Percentiles rank a stretch among this genome's conserved stretches.
These are phyloP conservation scores for Microctonus hyperodae DNA, from an alignment of 2,888 invertebrate genomes.

Conservation along the genomic window DNA sequence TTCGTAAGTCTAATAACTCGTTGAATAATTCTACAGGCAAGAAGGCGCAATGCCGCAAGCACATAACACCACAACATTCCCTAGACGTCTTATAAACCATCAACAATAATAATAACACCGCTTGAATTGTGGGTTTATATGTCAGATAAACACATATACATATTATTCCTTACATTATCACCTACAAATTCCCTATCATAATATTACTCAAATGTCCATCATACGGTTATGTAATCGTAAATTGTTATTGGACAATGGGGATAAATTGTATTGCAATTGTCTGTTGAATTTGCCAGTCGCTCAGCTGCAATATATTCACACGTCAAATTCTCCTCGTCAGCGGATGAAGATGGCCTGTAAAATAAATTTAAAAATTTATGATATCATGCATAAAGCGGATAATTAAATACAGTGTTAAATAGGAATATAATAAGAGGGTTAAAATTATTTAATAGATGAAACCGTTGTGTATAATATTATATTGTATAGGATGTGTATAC, in stretches of 20 bases:
- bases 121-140: neutral
- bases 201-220: neutral
- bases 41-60: neutral
- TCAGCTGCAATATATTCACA: constrained; percentile 46
- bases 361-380: too few species aligned
- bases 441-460: too few species aligned
- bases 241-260: constrained; percentile 50
- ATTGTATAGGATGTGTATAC: too few species aligned
- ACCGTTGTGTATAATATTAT: too few species aligned
- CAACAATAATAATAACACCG: neutral
- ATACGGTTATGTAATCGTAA: constrained; percentile 52
- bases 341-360: constrained; percentile 50
- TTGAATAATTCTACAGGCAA: neutral
- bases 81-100: neutral
- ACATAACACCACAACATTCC: neutral
- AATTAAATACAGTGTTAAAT: too few species aligned
- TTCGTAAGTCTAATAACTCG: neutral
- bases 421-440: too few species aligned
- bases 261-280: constrained; percentile 47
- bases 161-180: neutral
- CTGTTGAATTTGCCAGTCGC: constrained; percentile 30
- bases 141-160: neutral
- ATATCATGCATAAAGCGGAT: too few species aligned
- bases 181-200: neutral
- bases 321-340: constrained; percentile 44